Evolutionary conservation across 1,140 invertebrate species (phyloP).

Genomic region (Spodoptera frugiperda): DNA sequence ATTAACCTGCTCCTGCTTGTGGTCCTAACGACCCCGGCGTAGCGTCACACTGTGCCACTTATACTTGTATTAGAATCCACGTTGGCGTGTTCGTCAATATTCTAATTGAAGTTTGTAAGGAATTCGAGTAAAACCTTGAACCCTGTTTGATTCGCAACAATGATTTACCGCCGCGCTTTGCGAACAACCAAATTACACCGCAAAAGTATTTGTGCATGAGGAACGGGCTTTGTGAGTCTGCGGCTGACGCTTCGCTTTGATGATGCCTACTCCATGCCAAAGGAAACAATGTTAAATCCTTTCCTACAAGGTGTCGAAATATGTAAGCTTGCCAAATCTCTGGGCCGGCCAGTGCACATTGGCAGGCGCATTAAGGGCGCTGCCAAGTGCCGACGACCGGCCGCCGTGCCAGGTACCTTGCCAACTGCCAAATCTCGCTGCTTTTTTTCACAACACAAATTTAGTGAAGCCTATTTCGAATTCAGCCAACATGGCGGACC

Average conservation of each 20-base stretch:
- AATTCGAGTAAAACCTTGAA: constrained; percentile 9
- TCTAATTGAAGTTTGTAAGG: neutral
- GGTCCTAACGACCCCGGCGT: neutral
- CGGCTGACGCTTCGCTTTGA: constrained; percentile 24
- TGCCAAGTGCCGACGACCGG: constrained; percentile 54
- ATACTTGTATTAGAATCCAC: neutral
- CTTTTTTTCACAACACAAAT: constrained; percentile 46
- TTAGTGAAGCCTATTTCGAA: constrained; percentile 45
- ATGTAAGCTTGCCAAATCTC: constrained; percentile 67
- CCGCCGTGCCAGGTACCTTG: constrained; percentile 59
- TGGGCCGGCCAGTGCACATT: constrained; percentile 59
- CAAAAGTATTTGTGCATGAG: constrained; percentile 7
- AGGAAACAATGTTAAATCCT: constrained; percentile 64
- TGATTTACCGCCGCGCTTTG: constrained; percentile 10
- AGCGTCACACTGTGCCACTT: neutral
- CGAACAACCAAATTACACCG: constrained; percentile 32
- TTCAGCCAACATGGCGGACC: constrained; percentile 44
- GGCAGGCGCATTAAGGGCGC: constrained; percentile 56
- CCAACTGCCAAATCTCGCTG: constrained; percentile 51
- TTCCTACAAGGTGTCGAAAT: constrained; percentile 66
- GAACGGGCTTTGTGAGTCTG: constrained; percentile 10
- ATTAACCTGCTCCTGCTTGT: constrained; percentile 8
- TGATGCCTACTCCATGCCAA: constrained; percentile 52
- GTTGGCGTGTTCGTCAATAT: neutral
- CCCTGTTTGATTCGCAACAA: constrained; percentile 1